Conservation (phyloP, 1,140 invertebrate species). For the Zeugodacus cucurbitae region DNA sequence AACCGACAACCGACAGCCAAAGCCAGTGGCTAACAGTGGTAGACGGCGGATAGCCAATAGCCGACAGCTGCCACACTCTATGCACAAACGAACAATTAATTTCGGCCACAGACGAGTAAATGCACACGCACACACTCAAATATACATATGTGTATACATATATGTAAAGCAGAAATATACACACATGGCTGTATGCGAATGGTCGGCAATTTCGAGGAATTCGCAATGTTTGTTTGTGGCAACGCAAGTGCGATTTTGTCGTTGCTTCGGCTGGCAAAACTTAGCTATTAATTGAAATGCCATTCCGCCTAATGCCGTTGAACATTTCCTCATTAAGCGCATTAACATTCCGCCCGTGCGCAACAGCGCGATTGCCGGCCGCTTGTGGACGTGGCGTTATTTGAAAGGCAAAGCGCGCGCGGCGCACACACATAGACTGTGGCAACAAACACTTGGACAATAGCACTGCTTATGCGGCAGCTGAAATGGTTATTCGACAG, state of each 20-base stretch:
- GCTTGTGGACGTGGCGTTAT: background rate
- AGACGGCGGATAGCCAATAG: background rate
- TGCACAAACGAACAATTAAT: slow-evolving; percentile 22
- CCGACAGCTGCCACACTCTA: background rate
- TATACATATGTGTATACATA: background rate
- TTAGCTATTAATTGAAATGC: slow-evolving; percentile 40
- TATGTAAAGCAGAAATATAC: background rate
- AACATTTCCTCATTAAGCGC: slow-evolving; percentile 46
- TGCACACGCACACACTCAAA: background rate
- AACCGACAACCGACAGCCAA: background rate
- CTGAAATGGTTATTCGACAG: background rate
- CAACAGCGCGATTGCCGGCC: background rate
- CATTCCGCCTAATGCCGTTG: slow-evolving; percentile 40
- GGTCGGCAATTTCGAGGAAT: background rate
- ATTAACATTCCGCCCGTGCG: slow-evolving; percentile 55
- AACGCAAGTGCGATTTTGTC: slow-evolving; percentile 33
- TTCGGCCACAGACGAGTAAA: background rate
- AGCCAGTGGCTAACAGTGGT: background rate
- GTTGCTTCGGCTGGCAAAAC: slow-evolving; percentile 2
- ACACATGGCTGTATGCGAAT: background rate
- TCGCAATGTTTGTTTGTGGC: background rate
- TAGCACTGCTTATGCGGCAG: background rate
- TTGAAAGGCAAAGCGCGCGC: background rate
- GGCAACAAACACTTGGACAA: background rate
- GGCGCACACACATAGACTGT: background rate